Base-by-base conservation (phyloP, 2,113 vertebrate species). In the Notarius lentiginosus region DNA sequence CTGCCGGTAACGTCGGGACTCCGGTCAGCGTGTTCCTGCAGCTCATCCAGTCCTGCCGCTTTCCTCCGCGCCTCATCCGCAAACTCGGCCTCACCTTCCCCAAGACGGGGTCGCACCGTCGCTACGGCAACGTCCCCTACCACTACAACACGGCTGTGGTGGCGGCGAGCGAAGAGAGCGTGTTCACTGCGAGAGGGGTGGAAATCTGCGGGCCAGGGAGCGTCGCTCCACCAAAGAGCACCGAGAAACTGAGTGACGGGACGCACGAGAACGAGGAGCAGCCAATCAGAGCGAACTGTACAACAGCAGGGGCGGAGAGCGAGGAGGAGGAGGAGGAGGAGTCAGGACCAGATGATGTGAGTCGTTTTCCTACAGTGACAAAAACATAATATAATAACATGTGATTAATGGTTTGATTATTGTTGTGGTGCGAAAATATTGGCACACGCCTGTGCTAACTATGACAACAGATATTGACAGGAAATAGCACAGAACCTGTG, bases 101-200 rank as follows among this genome's bases (percentile, higher is more conserved):
- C 0, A 96, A 95, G 87, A 97, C 96, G 0, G 93, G 96, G 85
- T 98, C 96, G 0, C 95, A 93, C 82, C 96, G 96, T 0, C 95
- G 97, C 66, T 99, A 99, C 0, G 97, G 97, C 61, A 99, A 96
- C 0, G 98, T 99, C 53, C 97, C 97, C 9, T 99, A 99, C 82
- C 87, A 68, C 63, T 77, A 94, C 92, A 94, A 94, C 0, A 88
- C 91, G 73, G 94, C 89, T 0, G 82, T 96, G 1, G 82, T 88
- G 15, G 84, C 87, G 41, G 92, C 90, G 56, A 72, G 58, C 2
- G 94, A 96, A 47, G 96, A 96, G 84, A 91, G 94, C 0, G 95
- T 99, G 53, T 96, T 97, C 88, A 99, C 97, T 0, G 97, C 96
- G 0, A 72, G 92, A 0, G 97, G 98, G 1, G 96, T 97, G 84